Conservation (phyloP, 1,140 invertebrate species). For the Pectinophora gossypiella region DNA sequence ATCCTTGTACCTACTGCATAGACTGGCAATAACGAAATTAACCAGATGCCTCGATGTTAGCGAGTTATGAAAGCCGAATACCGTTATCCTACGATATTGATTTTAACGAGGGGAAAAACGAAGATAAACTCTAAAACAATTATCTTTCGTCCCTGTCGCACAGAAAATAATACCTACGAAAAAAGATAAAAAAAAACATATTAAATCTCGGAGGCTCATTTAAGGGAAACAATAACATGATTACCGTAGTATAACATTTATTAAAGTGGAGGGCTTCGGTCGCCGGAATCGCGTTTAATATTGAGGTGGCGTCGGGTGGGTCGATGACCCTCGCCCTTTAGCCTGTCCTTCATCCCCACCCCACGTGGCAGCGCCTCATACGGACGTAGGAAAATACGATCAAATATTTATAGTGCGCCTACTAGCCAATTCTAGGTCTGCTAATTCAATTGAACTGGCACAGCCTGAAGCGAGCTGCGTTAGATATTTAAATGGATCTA, state of each 20-base stretch:
- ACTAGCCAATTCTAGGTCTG: background rate
- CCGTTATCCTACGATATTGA: no score
- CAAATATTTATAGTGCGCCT: background rate
- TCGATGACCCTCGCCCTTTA: slow-evolving; percentile 19
- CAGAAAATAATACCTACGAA: background rate
- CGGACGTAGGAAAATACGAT: background rate
- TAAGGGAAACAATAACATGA: slow-evolving; percentile 16
- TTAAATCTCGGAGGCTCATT: background rate
- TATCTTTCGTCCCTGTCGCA: background rate
- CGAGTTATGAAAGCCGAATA: background rate
- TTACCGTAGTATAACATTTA: slow-evolving; percentile 25
- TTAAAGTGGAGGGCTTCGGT: slow-evolving; percentile 17
- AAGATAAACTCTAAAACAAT: background rate
- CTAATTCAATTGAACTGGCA: background rate
- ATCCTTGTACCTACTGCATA: no score
- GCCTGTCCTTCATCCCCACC: background rate
- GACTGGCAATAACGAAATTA: background rate
- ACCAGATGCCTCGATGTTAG: background rate
- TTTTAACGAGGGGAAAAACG: no score
- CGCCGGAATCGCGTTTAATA: slow-evolving; percentile 21
- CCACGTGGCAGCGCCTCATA: background rate
- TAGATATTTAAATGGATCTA: no score
- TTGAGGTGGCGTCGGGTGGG: slow-evolving; percentile 14
- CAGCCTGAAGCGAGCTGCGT: no score
- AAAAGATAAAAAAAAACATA: background rate